Conservation (phyloP, 2,888 invertebrate genomes). For the Notocelia uddmanniana region DNA sequence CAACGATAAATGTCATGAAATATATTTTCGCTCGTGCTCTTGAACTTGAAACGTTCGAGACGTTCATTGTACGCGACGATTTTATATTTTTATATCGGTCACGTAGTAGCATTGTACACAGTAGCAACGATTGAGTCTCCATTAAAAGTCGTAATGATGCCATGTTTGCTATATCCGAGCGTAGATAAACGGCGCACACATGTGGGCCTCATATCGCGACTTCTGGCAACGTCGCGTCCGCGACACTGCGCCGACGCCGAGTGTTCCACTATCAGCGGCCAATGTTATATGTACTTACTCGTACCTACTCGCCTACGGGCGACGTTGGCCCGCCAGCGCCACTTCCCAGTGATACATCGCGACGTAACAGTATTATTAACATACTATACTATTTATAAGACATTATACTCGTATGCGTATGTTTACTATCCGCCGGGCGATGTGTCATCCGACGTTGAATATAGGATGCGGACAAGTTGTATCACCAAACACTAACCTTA, state of each 20-base stretch:
- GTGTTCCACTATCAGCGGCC: conserved; percentile 64
- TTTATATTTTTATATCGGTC: conserved; percentile 30
- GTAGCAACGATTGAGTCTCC: conserved; percentile 10
- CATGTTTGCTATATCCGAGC: conserved; percentile 35
- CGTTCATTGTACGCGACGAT: conserved; percentile 26
- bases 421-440: conserved; percentile 80
- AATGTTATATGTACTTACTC: conserved; percentile 60
- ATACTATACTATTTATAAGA: conserved; percentile 81
- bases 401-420: conserved; percentile 72
- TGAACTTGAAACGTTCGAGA: conserved; percentile 38
- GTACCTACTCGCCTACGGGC: conserved; percentile 67
- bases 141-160: conserved; percentile 19
- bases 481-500: conserved; percentile 59
- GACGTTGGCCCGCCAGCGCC: conserved; percentile 62
- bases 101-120: conserved; percentile 19
- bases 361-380: conserved; percentile 79
- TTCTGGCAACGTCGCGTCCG: conserved; percentile 75
- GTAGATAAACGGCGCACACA: conserved; percentile 53
- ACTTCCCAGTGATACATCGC: conserved; percentile 74
- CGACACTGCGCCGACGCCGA: conserved; percentile 64
- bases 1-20: conserved; percentile 22
- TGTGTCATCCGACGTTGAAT: conserved; percentile 81
- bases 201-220: conserved; percentile 62
- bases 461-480: conserved; percentile 72
- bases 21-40: conserved; percentile 28